Base-by-base conservation (phyloP, 2,113 vertebrate species). In the Rhinogobius similis region DNA sequence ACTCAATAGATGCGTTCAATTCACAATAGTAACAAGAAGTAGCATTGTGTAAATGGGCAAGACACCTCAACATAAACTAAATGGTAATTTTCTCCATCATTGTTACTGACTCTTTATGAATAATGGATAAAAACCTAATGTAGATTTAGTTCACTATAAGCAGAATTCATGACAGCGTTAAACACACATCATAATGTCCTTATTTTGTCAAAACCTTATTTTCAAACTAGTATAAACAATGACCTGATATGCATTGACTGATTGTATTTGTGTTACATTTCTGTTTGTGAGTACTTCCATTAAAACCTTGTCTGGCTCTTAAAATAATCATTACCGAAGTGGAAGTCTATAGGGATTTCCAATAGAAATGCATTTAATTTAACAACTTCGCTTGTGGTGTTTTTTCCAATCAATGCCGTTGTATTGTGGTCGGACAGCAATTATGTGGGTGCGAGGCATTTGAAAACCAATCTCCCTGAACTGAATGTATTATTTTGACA, bases 381-480 rank as follows among this genome's bases (percentile, higher is more conserved):
- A 63, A 24, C 62, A 24, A 41, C 39, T 61, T 58, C 43, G 39
- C 62, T 43, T 43, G n/a, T 43, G 62, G 36, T 39, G 38, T 63
- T 63, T 43, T 63, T 24, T 24, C 39, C 62, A 63, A 63, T 43
- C 62, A 63, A 41, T 63, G 38, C 62, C 11, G 21, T 23, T 63
- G 62, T 63, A 4, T 58, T 63, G 41, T 48, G 24, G 63, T 67
- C 69, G 50, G 29, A 16, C 39, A 56, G 3, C 16, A 63, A 63
- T 63, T 24, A 68, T 64, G 64, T 74, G 32, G 20, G 68, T 69
- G 36, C 64, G 23, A 67, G 29, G 26, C 63, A 44, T 38, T 62
- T 32, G 46, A 70, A 5, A 74, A 68, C 26, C 43, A 67, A 74
- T 26, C 67, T 63, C 1, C 24, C 39, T 7, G 48, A 73, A 65